Conservation (phyloP, 1,140 invertebrate species). For the Pomacea maculata region DNA sequence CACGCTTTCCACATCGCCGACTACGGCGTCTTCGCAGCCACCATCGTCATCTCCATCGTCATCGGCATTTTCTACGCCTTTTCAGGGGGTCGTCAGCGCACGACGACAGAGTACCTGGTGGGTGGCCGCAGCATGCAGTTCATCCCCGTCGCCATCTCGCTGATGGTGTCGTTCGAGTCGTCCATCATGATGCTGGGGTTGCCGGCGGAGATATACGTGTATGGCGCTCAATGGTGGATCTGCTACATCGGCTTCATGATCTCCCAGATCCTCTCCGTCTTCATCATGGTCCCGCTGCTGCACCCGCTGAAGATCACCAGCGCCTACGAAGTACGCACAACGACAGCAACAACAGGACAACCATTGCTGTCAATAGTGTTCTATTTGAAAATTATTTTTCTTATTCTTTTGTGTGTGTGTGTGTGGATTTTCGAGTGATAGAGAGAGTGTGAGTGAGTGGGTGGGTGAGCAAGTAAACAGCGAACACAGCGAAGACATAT, state of each 20-base stretch:
- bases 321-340: constrained; percentile 58
- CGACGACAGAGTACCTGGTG: constrained; percentile 81
- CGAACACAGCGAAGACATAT: no score
- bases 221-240: constrained; percentile 44
- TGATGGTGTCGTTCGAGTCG: constrained; percentile 55
- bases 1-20: constrained; percentile 47
- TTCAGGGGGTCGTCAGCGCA: constrained; percentile 87
- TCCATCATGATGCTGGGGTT: constrained; percentile 67
- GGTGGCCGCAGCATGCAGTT: constrained; percentile 69
- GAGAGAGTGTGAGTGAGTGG: no score
- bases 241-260: constrained; percentile 38
- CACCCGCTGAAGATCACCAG: constrained; percentile 62
- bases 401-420: no score
- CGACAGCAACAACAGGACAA: no score
- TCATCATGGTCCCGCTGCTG: constrained; percentile 59
- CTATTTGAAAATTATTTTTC: no score
- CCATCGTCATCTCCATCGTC: constrained; percentile 67
- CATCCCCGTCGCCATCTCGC: constrained; percentile 53
- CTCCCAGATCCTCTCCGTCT: constrained; percentile 50
- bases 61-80: constrained; percentile 86
- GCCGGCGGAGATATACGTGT: constrained; percentile 52
- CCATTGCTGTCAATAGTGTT: no score
- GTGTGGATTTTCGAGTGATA: no score
- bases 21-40: constrained; percentile 47
- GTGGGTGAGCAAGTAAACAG: no score